A percentile compares a stretch with the other conserved stretches of the same genome.
Evolutionary conservation across 2,888 invertebrate genomes (phyloP).

Genomic region (Lasioglossum malachurum): DNA sequence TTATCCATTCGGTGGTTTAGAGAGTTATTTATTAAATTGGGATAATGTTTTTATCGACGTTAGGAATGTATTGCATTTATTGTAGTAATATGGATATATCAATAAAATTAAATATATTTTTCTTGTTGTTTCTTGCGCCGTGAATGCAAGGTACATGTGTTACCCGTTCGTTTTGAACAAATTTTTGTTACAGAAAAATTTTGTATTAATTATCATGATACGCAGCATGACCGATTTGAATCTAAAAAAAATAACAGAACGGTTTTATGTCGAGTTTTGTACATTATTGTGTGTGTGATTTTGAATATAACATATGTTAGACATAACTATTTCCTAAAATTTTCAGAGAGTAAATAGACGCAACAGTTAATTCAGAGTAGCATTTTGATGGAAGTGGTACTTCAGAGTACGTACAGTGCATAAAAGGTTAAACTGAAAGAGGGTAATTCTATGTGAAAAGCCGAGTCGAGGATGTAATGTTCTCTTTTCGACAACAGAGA

Average conservation of each 20-base stretch:
- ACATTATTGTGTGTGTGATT: background rate
- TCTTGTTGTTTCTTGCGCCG: no score
- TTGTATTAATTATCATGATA: background rate
- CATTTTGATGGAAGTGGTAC: slow-evolving; percentile 1
- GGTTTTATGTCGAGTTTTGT: background rate
- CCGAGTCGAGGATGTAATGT: slow-evolving; percentile 4
- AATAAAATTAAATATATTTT: no score
- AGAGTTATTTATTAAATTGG: no score
- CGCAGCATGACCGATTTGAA: no score
- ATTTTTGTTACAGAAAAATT: background rate
- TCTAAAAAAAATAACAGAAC: no score
- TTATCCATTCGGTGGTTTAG: no score
- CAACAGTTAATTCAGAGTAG: background rate
- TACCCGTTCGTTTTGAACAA: no score
- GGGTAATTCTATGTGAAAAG: slow-evolving; percentile 2
- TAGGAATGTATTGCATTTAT: no score
- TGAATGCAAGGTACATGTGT: no score
- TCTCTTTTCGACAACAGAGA: slow-evolving; percentile 10
- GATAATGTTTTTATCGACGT: no score
- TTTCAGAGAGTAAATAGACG: background rate
- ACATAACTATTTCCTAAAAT: background rate
- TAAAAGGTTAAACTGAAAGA: background rate
- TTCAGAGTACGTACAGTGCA: background rate
- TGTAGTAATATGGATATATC: no score
- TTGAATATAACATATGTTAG: background rate